Evolutionary conservation across 2,113 vertebrate species (phyloP).

Genomic region (Polyodon spathula): DNA sequence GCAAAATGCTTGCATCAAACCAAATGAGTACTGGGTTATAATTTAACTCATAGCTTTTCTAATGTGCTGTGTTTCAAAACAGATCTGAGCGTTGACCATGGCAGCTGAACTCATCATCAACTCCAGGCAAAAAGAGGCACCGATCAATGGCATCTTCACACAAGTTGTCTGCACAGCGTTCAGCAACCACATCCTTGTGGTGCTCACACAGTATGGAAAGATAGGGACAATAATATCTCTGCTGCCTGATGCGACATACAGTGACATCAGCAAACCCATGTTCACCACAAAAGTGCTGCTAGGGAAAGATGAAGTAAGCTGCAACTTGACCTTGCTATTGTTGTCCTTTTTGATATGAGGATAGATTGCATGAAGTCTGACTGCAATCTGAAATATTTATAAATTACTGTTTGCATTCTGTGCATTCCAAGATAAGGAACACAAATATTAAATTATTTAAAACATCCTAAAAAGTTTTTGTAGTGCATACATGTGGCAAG

Average conservation of each 20-base stretch:
- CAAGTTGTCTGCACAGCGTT: constrained; percentile 89
- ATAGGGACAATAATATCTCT: constrained; percentile 81
- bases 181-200: constrained; percentile 79
- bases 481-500: too few species aligned
- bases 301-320: constrained; percentile 86
- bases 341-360: too few species aligned
- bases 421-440: too few species aligned
- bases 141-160: constrained; percentile 69
- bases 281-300: constrained; percentile 82
- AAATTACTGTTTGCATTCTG: too few species aligned
- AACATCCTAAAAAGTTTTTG: too few species aligned
- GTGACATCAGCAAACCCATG: constrained; percentile 61
- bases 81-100: constrained; percentile 46
- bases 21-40: too few species aligned
- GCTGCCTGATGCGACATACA: constrained; percentile 61
- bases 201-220: constrained; percentile 89
- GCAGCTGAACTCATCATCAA: constrained; percentile 53
- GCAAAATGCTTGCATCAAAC: too few species aligned
- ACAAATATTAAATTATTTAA: too few species aligned
- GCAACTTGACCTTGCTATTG: too few species aligned
- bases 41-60: neutral
- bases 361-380: too few species aligned
- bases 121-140: constrained; percentile 64
- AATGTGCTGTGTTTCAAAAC: neutral
- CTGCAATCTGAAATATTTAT: too few species aligned